Base-by-base conservation (phyloP, 2,888 invertebrate genomes). In the Allygus modestus region DNA sequence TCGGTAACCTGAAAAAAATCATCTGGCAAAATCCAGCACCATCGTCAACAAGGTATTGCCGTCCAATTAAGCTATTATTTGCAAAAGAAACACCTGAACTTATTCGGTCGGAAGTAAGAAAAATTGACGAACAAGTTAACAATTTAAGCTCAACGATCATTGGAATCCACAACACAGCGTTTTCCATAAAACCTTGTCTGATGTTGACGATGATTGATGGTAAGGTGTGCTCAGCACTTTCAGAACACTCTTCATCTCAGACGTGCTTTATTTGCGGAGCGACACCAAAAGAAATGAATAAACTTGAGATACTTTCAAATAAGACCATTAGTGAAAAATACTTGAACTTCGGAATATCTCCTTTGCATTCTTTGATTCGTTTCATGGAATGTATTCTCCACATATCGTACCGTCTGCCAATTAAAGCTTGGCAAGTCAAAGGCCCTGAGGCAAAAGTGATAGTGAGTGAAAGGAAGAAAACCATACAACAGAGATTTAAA, bases 11-110 rank as follows among this genome's bases (percentile, higher is more conserved):
- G 37, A 37, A 37, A 37, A 37, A 37, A 11, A 58, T 58, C 12
- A 58, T 58, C 20, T 58, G 61, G 61, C 61, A 58, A 58, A 58
- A 58, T 58, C 61, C 20, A 58, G 15, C 61, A 20, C 61, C 61
- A 20, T 58, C 61, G 9, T 58, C 61, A 7, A 58, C 61, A 37
- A 4, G 61, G 20, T 58, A 9, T 26, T 58, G 5, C 15, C 20
- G 61, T 4, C 61, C 61, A 9, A 28, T 65, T 9, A 65, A 65
- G 17, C 1, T 65, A 12, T n/a, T 65, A 2, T 20, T 65, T 65
- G 65, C 65, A 15, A 65, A 65, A 65, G 65, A 65, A 65, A 11
- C 65, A 9, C 12, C 65, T 12, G 65, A 65, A 20, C 1, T 65
- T 15, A 65, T 20, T 65, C 9, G 1, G 17, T 11, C 9, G 12